Percentiles rank a stretch among this genome's conserved stretches.
phyloP scores from a whole-genome alignment of 2,113 vertebrate species.

The Patagioenas fasciata region DNA sequence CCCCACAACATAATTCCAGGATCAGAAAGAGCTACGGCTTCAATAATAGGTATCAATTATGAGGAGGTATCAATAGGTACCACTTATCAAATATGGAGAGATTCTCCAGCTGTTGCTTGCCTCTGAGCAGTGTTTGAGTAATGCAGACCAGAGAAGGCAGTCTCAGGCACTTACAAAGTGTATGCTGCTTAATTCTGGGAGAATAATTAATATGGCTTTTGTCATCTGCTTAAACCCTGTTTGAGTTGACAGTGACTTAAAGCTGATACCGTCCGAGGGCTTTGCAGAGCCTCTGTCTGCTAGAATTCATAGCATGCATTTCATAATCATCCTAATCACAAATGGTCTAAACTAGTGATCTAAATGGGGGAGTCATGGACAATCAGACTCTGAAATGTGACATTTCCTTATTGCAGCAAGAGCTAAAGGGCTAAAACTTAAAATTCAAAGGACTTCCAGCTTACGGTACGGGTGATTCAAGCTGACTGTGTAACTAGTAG shows the following conservation, averaged over 20 bases:
- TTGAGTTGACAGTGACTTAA: neutral
- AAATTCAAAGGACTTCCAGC: neutral
- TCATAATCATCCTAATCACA: neutral
- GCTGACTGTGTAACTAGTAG: neutral
- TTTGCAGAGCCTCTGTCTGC: neutral
- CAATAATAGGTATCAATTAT: slow-evolving; percentile 84
- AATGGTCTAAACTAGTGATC: neutral
- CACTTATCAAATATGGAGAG: slow-evolving; percentile 34
- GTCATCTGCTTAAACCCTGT: neutral
- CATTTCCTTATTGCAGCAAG: neutral
- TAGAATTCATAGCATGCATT: neutral
- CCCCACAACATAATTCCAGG: slow-evolving; percentile 91
- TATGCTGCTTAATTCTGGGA: neutral
- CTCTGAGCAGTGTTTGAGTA: slow-evolving; percentile 22
- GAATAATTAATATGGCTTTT: neutral
- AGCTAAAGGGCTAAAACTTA: neutral
- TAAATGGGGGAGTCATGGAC: neutral
- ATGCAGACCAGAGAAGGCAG: neutral
- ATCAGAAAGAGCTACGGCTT: slow-evolving; percentile 88
- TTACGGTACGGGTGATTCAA: neutral
- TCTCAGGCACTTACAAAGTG: neutral
- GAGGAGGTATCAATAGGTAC: slow-evolving; percentile 27
- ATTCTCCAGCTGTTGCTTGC: neutral
- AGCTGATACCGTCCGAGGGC: neutral
- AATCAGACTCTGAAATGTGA: neutral